These are phyloP conservation scores for Meghimatium bilineatum DNA, from an alignment of 2,888 invertebrate species.

Conservation along the genomic window DNA sequence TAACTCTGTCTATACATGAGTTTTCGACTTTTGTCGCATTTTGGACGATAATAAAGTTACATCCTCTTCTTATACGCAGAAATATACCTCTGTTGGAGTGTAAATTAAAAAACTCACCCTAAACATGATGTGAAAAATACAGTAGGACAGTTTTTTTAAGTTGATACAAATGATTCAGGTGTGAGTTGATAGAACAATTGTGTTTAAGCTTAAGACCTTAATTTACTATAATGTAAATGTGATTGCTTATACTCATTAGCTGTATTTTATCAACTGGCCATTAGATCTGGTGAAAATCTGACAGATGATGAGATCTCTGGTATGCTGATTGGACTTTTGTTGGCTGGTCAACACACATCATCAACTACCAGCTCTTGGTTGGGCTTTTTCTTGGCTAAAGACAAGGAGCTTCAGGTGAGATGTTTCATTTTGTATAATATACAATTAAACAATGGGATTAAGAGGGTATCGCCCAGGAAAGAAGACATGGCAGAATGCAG, in stretches of 20 bases:
- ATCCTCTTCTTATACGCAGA: too few species aligned
- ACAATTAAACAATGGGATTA: too few species aligned
- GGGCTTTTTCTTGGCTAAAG: constrained; percentile 67
- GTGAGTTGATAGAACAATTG: background rate
- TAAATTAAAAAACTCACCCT: too few species aligned
- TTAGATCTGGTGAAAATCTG: constrained; percentile 60
- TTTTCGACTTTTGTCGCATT: too few species aligned
- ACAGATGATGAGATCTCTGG: constrained; percentile 73
- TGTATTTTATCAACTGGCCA: background rate
- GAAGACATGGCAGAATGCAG: too few species aligned
- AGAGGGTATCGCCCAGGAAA: too few species aligned
- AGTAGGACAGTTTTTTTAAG: too few species aligned
- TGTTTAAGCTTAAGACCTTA: background rate
- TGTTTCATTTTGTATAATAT: background rate
- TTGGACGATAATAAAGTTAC: too few species aligned
- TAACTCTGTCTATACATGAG: too few species aligned
- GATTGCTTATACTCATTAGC: background rate
- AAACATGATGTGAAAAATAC: too few species aligned
- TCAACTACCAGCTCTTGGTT: constrained; percentile 74
- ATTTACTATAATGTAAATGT: background rate
- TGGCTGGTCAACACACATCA: constrained; percentile 74
- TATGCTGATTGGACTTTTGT: constrained; percentile 70
- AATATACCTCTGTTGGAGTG: too few species aligned
- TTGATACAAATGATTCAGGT: background rate
- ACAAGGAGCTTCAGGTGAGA: constrained; percentile 64